Evolutionary conservation across 2,888 invertebrate genomes (phyloP).

Genomic region (Drosophila subquinaria): DNA sequence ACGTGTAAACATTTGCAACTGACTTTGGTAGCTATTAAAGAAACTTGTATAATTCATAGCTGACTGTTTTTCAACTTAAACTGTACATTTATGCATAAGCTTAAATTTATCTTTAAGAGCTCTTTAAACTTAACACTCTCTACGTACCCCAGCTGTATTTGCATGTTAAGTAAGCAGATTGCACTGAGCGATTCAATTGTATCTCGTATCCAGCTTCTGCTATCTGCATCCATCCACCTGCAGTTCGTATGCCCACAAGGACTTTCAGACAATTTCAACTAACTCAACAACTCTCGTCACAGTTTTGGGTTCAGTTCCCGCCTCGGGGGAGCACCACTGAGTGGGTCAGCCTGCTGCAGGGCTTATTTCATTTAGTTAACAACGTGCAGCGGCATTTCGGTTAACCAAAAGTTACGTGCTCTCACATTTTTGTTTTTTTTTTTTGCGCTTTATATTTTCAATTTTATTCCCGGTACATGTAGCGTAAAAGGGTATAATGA

Average conservation of each 20-base stretch:
- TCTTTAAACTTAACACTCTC: slow-evolving; percentile 2
- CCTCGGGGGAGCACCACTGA: slow-evolving; percentile 25
- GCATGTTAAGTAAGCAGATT: slow-evolving; percentile 5
- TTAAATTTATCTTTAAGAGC: slow-evolving; percentile 9
- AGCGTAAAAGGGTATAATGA: neutral
- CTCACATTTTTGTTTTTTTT: slow-evolving; percentile 3
- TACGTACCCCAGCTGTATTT: neutral
- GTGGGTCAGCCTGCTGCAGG: slow-evolving; percentile 56
- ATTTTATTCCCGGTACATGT: slow-evolving; percentile 3
- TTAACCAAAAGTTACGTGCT: slow-evolving; percentile 73
- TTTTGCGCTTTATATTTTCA: slow-evolving; percentile 20
- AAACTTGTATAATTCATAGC: neutral
- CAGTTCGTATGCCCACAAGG: slow-evolving; percentile 60
- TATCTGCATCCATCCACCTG: slow-evolving; percentile 32
- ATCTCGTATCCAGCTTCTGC: neutral
- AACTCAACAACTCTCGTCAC: slow-evolving; percentile 54
- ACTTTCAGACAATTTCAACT: slow-evolving; percentile 70
- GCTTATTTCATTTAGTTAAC: slow-evolving; percentile 52
- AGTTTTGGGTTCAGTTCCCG: slow-evolving; percentile 27
- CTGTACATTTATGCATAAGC: neutral
- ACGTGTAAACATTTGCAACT: neutral
- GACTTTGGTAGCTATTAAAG: neutral
- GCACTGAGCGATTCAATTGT: slow-evolving; percentile 12
- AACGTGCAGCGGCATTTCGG: slow-evolving; percentile 34
- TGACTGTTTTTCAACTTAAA: neutral